Conservation (phyloP, 2,113 vertebrate species). For the Crotalus helleri region DNA sequence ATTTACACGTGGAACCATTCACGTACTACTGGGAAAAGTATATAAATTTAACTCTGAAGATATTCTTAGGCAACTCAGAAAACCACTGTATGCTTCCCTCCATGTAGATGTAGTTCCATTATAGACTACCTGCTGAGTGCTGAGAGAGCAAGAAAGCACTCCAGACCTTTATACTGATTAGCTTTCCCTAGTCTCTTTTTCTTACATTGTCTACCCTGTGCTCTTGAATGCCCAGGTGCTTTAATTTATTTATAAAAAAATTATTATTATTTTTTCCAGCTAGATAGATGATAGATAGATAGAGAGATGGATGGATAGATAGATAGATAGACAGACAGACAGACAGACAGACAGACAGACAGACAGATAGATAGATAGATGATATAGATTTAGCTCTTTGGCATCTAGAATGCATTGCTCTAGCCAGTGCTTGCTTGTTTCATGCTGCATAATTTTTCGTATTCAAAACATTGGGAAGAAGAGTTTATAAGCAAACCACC, state of each 20-base stretch:
- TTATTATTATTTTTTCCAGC: not conserved
- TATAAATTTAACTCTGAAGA: not conserved
- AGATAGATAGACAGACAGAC: too few relatives aligned
- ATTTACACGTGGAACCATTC: not conserved
- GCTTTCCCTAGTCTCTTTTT: not conserved
- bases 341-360: too few relatives aligned
- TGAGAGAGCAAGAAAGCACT: not conserved
- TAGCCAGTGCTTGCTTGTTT: not conserved
- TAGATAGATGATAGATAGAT: not conserved
- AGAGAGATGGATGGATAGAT: not conserved
- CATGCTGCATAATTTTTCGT: not conserved
- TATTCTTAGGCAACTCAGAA: not conserved
- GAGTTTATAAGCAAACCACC: not conserved
- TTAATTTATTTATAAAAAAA: not conserved
- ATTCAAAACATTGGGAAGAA: not conserved
- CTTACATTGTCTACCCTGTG: not conserved
- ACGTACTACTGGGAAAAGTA: not conserved
- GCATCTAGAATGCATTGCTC: not conserved
- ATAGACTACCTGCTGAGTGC: not conserved
- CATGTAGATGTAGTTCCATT: not conserved
- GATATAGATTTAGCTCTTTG: not conserved
- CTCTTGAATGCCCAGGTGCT: not conserved
- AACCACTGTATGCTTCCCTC: not conserved
- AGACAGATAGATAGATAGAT: too few relatives aligned
- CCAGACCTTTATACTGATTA: not conserved